phyloP scores from a whole-genome alignment of 2,888 invertebrate species.

The Corythucha ciliata region DNA sequence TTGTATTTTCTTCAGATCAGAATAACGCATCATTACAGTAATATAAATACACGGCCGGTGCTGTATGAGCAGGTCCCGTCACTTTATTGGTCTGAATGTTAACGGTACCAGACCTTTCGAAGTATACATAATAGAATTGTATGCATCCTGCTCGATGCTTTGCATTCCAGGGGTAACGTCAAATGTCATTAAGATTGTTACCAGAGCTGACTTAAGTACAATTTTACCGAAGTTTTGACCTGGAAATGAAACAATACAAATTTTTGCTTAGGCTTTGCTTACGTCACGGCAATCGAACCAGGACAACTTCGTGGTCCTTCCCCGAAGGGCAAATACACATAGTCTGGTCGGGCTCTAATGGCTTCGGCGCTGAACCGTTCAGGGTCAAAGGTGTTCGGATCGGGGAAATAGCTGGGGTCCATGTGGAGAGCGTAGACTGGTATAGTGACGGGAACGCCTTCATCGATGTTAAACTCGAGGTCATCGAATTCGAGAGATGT shows the following conservation, averaged over 20 bases:
- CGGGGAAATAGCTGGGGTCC: conserved; percentile 21
- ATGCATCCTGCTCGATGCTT: conserved; percentile 18
- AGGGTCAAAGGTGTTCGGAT: conserved; percentile 22
- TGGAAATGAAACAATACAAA: background rate
- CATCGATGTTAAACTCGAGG: conserved; percentile 14
- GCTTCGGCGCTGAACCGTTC: conserved; percentile 19
- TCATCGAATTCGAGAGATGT: conserved; percentile 16
- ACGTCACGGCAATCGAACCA: conserved; percentile 21
- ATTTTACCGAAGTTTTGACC: background rate
- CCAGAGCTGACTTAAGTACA: no score
- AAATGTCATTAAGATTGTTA: no score
- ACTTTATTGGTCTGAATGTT: conserved; percentile 12
- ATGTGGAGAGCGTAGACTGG: conserved; percentile 26
- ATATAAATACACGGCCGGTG: no score
- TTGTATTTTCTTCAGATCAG: no score
- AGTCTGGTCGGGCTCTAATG: background rate
- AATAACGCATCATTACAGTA: no score
- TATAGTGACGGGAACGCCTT: conserved; percentile 25
- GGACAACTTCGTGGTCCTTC: conserved; percentile 24
- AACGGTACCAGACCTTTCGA: conserved; percentile 19
- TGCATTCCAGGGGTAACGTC: no score
- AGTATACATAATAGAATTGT: conserved; percentile 17
- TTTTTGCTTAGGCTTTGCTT: no score
- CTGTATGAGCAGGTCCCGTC: no score
- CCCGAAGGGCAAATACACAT: conserved; percentile 25